Evolutionary conservation across 2,113 vertebrate genomes (phyloP), one percentile per base, ranked within the genome.

Genomic region (Columba janthina): DNA sequence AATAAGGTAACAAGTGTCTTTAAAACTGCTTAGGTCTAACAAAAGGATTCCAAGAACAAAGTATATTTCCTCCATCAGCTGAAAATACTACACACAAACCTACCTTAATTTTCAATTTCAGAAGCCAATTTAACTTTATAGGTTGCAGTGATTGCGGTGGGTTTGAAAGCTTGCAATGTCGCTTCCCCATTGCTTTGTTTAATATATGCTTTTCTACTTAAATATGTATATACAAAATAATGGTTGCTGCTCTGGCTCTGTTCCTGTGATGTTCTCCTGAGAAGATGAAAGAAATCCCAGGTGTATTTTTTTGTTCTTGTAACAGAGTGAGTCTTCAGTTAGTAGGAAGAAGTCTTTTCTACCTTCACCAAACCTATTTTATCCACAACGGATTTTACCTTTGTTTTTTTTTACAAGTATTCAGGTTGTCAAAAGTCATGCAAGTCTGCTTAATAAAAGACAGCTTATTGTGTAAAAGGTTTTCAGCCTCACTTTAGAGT

Each of bases 91-190:
- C 32, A 57, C 48, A 92, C 12, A 92, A 91, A 83, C 5, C 38
- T 91, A 56, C 15, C 74, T 89, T 79, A 71, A 94, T 92, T 77
- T 85, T 46, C 46, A 51, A 38, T 94, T 97, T 96, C 73, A 94
- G 91, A 97, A 94, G 44, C 38, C 90, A 97, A 92, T 87, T 92
- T 89, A 94, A 71, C 38, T 88, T 67, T 82, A 9, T 48, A 89
- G 12, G 56, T 71, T 90, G 31, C 64, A 95, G 51, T 87, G 70
- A 90, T 50, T 87, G 6, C 25, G 93, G 29, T 5, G n/a, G 15
- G 22, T 66, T 95, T 91, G 71, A 34, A 70, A 62, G 24, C 56
- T 65, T 86, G n/a, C 62, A 60, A 92, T 50, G 25, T 87, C 13
- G 1, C 54, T 81, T 94, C 71, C 34, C 66, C 44, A 64, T 87